phyloP scores from a whole-genome alignment of 2,797 vertebrate species.

The Platalea minor region DNA sequence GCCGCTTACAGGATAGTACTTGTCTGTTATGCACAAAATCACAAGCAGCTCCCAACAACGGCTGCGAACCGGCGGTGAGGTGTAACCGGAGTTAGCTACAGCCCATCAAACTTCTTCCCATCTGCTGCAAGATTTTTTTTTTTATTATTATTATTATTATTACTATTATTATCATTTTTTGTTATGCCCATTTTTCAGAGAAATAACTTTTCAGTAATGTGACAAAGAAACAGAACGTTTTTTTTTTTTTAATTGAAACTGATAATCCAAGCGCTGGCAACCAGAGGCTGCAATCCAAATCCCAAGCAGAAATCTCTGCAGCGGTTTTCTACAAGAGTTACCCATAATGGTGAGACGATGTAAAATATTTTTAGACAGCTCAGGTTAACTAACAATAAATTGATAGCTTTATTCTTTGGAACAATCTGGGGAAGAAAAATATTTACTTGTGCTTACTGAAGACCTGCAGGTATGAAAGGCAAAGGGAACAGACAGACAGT shows the following conservation, averaged over 20 bases:
- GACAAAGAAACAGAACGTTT: neutral
- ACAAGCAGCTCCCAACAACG: too few relatives aligned
- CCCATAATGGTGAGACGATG: rapidly evolving
- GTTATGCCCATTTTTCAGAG: neutral
- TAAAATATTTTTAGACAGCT: neutral
- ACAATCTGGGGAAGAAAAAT: rapidly evolving
- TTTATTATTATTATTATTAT: too few relatives aligned
- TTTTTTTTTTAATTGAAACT: neutral
- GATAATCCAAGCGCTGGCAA: neutral
- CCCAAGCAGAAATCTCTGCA: neutral
- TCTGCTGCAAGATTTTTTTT: neutral
- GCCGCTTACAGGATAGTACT: neutral
- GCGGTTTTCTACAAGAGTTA: neutral
- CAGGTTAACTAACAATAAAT: neutral
- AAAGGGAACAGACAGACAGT: neutral
- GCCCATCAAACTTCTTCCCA: neutral
- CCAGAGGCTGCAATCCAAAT: neutral
- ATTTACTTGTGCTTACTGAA: neutral
- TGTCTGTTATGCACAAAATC: neutral
- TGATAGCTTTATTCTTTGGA: neutral
- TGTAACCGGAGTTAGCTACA: too few relatives aligned
- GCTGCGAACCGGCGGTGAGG: neutral
- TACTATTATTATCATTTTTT: too few relatives aligned
- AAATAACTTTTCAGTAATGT: neutral
- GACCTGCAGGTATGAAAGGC: neutral